These are phyloP conservation scores for Buteo buteo DNA, from an alignment of 2,113 vertebrate species.

Conservation along the genomic window DNA sequence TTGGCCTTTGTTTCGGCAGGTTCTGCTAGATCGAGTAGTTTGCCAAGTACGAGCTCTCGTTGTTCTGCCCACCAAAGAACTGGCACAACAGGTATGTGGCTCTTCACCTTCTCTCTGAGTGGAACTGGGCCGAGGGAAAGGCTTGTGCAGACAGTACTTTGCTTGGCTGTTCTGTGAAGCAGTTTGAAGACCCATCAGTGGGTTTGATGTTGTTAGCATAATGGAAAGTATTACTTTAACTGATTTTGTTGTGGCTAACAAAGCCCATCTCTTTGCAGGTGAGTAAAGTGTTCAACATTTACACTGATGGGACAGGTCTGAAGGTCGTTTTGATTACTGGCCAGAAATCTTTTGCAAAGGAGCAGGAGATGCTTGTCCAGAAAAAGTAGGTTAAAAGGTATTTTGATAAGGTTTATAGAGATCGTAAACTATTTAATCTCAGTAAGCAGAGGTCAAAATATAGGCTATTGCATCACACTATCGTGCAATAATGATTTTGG, in stretches of 20 bases:
- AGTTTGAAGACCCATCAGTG: neutral
- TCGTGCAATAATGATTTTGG: neutral
- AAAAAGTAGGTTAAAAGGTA: constrained; percentile 74
- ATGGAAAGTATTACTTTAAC: neutral
- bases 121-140: neutral
- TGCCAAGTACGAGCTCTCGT: constrained; percentile 86
- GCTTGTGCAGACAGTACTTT: neutral
- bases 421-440: neutral
- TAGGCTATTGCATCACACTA: neutral
- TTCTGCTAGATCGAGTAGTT: constrained; percentile 80
- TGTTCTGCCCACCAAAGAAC: constrained; percentile 93
- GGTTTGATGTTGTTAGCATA: neutral
- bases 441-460: neutral
- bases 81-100: constrained; percentile 87
- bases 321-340: constrained; percentile 85
- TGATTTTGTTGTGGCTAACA: neutral
- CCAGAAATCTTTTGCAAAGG: constrained; percentile 84
- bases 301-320: constrained; percentile 80
- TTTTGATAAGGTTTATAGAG: neutral
- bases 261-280: constrained; percentile 71
- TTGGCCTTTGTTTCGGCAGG: constrained; percentile 64
- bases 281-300: constrained; percentile 86
- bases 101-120: neutral
- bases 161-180: neutral
- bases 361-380: constrained; percentile 83